These are phyloP conservation scores for Eclectus roratus DNA, from an alignment of 2,113 vertebrate genomes.

Conservation along the genomic window DNA sequence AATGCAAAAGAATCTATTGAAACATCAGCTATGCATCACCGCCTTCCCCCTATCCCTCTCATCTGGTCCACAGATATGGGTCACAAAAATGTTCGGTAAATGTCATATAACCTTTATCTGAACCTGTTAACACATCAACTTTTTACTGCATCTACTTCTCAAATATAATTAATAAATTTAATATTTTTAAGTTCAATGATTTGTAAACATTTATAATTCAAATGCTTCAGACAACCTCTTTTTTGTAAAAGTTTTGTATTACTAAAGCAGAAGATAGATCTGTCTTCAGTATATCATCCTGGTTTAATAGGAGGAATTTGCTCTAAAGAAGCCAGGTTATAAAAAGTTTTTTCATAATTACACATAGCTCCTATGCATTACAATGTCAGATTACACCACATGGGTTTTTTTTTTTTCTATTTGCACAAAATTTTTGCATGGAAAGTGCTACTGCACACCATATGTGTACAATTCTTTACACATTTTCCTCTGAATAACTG, in stretches of 20 bases:
- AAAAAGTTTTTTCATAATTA: not conserved
- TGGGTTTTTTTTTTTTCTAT: not conserved
- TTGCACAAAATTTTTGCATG: not conserved
- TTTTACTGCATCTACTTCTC: not conserved
- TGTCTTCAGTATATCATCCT: not conserved
- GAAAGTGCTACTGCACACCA: not conserved
- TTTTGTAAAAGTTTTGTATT: not conserved
- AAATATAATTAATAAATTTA: not conserved
- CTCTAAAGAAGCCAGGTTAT: not conserved
- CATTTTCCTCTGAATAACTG: not conserved
- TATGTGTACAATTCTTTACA: not conserved
- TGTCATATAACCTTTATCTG: not conserved
- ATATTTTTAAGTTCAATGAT: not conserved
- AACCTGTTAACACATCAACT: not conserved
- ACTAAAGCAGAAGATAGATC: not conserved
- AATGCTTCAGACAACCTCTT: not conserved
- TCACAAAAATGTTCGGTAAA: not conserved
- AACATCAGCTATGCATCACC: not conserved
- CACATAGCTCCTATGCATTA: not conserved
- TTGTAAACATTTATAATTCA: not conserved
- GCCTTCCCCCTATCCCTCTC: not conserved
- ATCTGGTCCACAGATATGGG: not conserved
- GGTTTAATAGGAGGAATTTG: not conserved
- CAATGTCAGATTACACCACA: not conserved
- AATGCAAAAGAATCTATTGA: not conserved